phyloP scores from a whole-genome alignment of 2,113 vertebrate species.

The Trinectes maculatus region DNA sequence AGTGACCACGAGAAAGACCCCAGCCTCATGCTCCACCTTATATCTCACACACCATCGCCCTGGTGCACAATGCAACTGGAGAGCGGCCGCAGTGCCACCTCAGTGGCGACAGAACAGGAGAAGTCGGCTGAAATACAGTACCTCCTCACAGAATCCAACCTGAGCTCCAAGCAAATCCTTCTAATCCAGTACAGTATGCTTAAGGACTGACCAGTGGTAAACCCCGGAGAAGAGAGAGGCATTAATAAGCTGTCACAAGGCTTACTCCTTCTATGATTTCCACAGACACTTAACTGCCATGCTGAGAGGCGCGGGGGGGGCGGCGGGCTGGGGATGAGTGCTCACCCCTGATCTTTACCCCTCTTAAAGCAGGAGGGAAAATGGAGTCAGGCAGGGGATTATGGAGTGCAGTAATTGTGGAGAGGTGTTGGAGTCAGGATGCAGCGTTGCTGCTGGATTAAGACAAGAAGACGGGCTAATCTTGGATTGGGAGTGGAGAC shows the following conservation, averaged over 20 bases:
- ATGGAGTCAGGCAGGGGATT: constrained; percentile 83
- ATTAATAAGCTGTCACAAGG: constrained; percentile 84
- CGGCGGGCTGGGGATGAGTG: constrained; percentile 76
- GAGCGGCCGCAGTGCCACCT: constrained; percentile 75
- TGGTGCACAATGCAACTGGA: constrained; percentile 59
- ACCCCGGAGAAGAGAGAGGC: constrained; percentile 77
- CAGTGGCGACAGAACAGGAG: constrained; percentile 61
- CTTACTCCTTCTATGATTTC: constrained; percentile 81
- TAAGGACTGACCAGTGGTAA: constrained; percentile 82
- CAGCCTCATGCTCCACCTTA: constrained; percentile 53
- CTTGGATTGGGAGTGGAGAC: constrained; percentile 83
- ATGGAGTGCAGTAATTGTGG: constrained; percentile 84
- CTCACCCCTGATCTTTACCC: constrained; percentile 84
- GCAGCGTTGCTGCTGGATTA: constrained; percentile 85
- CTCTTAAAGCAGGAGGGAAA: constrained; percentile 81
- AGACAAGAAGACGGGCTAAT: constrained; percentile 85
- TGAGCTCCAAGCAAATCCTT: constrained; percentile 85
- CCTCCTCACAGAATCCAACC: constrained; percentile 76
- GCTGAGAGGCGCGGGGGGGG: constrained; percentile 76
- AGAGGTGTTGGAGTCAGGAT: constrained; percentile 84
- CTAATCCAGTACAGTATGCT: constrained; percentile 84
- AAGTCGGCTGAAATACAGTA: constrained; percentile 68
- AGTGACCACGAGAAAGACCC: too few relatives aligned
- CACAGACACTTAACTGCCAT: constrained; percentile 81
- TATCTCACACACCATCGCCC: constrained; percentile 69